phyloP scores from a whole-genome alignment of 1,140 invertebrate genomes.

The Hypothenemus hampei region DNA sequence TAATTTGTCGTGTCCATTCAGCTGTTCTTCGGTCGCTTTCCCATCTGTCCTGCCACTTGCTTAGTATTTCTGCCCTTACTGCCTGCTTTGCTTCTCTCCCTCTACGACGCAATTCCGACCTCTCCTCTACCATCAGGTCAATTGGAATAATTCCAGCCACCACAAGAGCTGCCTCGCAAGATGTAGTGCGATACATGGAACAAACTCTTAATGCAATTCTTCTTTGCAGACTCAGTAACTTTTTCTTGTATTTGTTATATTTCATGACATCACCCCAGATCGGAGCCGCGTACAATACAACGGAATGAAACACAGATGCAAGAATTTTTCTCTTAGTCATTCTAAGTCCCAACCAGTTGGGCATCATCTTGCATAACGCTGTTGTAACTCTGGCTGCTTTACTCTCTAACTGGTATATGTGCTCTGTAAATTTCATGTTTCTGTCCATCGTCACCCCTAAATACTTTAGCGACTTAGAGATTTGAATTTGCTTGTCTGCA shows the following conservation, averaged over 20 bases:
- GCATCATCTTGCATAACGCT: background rate
- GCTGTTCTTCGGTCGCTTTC: constrained; percentile 4
- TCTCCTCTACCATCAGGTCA: constrained; percentile 1
- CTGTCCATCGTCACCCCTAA: constrained; percentile 3
- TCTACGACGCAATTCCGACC: background rate
- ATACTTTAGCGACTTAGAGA: background rate
- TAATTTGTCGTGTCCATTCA: constrained; percentile 15
- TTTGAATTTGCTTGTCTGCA: background rate
- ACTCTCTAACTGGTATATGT: background rate
- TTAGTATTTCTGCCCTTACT: background rate
- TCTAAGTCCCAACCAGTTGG: background rate
- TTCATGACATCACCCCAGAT: background rate
- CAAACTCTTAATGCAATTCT: background rate
- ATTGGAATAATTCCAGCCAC: background rate
- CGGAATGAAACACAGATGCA: background rate
- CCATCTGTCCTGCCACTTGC: constrained; percentile 22
- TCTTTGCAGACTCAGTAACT: background rate
- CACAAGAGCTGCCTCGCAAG: background rate
- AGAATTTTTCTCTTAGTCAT: background rate
- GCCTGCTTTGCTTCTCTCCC: background rate
- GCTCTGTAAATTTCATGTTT: background rate
- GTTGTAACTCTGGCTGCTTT: background rate
- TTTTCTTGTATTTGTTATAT: background rate
- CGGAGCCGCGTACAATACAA: background rate
- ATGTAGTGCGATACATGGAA: background rate